Evolutionary conservation across 2,888 invertebrate species (phyloP).

Genomic region (Liposcelis brunnea): DNA sequence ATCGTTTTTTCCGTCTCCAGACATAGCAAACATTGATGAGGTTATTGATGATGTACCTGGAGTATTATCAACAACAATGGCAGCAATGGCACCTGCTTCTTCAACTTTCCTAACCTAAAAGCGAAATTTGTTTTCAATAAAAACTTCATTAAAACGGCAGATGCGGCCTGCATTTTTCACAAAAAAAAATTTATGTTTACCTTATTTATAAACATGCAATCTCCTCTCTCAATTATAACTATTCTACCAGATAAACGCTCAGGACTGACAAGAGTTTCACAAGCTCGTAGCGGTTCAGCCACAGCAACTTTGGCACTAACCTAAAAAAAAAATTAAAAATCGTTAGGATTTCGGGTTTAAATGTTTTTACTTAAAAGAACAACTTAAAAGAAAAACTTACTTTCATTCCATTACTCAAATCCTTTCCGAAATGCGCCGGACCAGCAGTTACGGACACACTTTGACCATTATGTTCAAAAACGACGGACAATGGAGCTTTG

Average conservation of each 20-base stretch:
- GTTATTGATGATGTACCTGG: constrained; percentile 53
- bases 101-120: constrained; percentile 59
- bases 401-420: constrained; percentile 28
- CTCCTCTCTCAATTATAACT: constrained; percentile 73
- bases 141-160: not conserved
- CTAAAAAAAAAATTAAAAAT: constrained; percentile 21
- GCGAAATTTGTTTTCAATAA: not conserved
- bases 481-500: constrained; percentile 34
- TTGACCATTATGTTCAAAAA: constrained; percentile 23
- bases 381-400: constrained; percentile 7
- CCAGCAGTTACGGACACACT: constrained; percentile 45
- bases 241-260: constrained; percentile 50
- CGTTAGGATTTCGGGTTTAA: not conserved
- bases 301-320: constrained; percentile 45
- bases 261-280: constrained; percentile 37
- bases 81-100: constrained; percentile 63
- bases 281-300: constrained; percentile 54
- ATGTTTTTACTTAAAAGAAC: constrained; percentile 6
- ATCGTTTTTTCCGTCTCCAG: constrained; percentile 73
- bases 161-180: not conserved
- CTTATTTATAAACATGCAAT: constrained; percentile 93
- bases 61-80: constrained; percentile 73
- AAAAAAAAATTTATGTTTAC: constrained; percentile 21
- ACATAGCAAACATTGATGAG: constrained; percentile 88
- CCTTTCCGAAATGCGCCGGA: constrained; percentile 79